A percentile compares a stretch with the other conserved stretches of the same genome.
Conservation (phyloP, 1,140 invertebrate species). For the Drosophila tsacasi region DNA sequence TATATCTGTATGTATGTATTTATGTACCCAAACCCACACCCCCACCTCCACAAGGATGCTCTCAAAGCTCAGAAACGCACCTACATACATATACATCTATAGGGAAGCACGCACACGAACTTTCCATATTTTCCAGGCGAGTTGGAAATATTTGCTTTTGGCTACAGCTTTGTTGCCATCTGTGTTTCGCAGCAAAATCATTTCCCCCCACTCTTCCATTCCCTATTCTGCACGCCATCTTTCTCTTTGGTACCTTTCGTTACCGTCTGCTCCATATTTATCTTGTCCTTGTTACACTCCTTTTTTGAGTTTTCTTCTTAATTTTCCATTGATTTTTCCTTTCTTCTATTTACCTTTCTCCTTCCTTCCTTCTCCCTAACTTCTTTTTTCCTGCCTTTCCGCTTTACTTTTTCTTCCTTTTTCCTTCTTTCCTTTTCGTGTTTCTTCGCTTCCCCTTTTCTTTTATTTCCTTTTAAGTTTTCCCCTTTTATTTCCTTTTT, state of each 20-base stretch:
- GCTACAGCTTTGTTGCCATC: constrained; percentile 12
- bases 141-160: constrained; percentile 70
- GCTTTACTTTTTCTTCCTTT: too few species aligned
- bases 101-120: constrained; percentile 24
- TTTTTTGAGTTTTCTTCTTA: not conserved
- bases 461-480: too few species aligned
- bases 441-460: not conserved
- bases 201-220: not conserved
- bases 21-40: constrained; percentile 6
- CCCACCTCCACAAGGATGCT: constrained; percentile 19
- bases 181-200: constrained; percentile 15
- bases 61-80: constrained; percentile 22
- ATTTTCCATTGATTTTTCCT: not conserved
- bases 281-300: not conserved
- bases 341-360: not conserved
- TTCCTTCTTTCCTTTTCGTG: not conserved
- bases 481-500: too few species aligned
- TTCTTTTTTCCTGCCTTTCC: not conserved
- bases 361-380: not conserved
- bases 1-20: not conserved
- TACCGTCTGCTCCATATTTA: not conserved
- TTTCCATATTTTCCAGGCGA: constrained; percentile 74
- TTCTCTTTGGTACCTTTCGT: not conserved
- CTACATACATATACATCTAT: constrained; percentile 12
- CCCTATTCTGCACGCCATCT: not conserved